phyloP scores from a whole-genome alignment of 2,113 vertebrate genomes.

The Mesitornis unicolor region DNA sequence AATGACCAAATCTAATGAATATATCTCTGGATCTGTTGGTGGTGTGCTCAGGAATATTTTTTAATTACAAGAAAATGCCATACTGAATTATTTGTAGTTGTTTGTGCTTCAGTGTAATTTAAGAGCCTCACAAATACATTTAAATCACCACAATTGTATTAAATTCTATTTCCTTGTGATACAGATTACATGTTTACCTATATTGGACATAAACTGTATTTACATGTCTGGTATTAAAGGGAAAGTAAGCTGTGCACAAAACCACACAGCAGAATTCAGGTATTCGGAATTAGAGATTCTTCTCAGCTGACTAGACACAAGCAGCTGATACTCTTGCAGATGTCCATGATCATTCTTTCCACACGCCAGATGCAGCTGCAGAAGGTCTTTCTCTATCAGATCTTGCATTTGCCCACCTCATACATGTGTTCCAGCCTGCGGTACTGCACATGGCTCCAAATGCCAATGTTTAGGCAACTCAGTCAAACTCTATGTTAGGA shows the following conservation, averaged over 20 bases:
- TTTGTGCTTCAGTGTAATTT: neutral
- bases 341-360: neutral
- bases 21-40: neutral
- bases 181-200: neutral
- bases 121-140: neutral
- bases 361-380: neutral
- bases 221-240: neutral
- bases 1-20: neutral
- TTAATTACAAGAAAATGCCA: neutral
- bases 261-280: neutral
- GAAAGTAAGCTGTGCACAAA: neutral
- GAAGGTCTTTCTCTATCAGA: neutral
- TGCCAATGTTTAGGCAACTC: neutral
- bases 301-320: neutral
- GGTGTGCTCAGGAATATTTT: neutral
- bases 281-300: neutral
- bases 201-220: neutral
- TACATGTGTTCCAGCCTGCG: accelerated
- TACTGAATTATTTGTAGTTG: neutral
- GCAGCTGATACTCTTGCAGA: neutral
- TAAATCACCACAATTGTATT: neutral
- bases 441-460: neutral
- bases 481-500: neutral
- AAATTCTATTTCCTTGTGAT: neutral
- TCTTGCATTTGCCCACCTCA: neutral